A percentile compares a stretch with the other conserved stretches of the same genome.
Evolutionary conservation across 2,113 vertebrate genomes (phyloP).

Genomic region (Corythornis madagascariensis): DNA sequence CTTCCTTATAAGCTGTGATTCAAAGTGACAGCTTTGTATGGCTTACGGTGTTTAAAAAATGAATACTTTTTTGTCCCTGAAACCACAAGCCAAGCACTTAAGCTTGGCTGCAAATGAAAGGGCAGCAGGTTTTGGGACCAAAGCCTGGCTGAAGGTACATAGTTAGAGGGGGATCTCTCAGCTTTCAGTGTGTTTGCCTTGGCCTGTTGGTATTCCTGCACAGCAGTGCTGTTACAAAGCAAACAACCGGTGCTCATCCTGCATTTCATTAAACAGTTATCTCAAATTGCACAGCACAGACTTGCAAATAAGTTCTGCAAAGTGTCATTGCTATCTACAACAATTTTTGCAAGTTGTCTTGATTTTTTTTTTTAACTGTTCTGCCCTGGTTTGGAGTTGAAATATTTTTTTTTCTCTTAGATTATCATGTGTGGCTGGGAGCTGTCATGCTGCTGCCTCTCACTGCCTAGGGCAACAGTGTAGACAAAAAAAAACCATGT

Average conservation of each 20-base stretch:
- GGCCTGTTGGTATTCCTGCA: background rate
- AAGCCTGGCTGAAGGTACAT: background rate
- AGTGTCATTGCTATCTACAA: constrained; percentile 34
- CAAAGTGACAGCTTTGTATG: constrained; percentile 13
- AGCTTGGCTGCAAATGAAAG: background rate
- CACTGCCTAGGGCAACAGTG: constrained; percentile 43
- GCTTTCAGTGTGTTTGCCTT: background rate
- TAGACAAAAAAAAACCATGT: constrained; percentile 44
- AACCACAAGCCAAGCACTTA: background rate
- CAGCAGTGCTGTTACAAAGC: background rate
- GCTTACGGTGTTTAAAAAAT: background rate
- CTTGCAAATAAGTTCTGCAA: constrained; percentile 56
- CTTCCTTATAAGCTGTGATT: background rate
- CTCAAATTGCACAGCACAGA: constrained; percentile 21
- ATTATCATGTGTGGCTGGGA: constrained; percentile 39
- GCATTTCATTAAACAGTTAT: background rate
- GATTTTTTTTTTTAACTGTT: background rate
- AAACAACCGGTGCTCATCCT: background rate
- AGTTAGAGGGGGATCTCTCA: background rate
- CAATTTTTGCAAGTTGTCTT: constrained; percentile 51
- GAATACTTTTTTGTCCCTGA: background rate
- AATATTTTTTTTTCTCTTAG: constrained; percentile 19
- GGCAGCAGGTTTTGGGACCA: background rate
- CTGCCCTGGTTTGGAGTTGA: constrained; percentile 2
- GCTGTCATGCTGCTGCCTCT: constrained; percentile 56